Evolutionary conservation across 53 echinoderm and acorn worm species (phyloP).

Genomic region (Paelopatides confundens): DNA sequence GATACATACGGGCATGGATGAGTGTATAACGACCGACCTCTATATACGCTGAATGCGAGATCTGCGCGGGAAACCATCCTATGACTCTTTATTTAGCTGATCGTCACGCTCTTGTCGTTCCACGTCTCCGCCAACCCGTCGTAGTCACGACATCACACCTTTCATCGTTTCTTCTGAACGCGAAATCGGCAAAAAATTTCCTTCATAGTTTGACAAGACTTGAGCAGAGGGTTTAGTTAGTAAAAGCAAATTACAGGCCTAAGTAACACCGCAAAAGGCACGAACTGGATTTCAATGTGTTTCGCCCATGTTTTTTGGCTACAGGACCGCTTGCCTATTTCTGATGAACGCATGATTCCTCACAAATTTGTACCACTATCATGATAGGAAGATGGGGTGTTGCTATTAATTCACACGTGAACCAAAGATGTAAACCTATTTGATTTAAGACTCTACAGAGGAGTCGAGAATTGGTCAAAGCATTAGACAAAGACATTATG

Average conservation of each 20-base stretch:
- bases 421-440: not conserved
- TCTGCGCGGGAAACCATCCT: not conserved
- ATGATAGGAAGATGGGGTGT: not conserved
- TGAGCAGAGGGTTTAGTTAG: conserved; percentile 29
- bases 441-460: not conserved
- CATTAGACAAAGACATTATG: too few relatives aligned
- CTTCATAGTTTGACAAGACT: conserved; percentile 13
- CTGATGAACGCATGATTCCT: conserved; percentile 1
- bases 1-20: too few relatives aligned
- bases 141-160: conserved; percentile 28
- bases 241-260: conserved; percentile 40
- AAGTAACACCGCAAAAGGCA: conserved; percentile 13
- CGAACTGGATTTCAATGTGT: conserved; percentile 38
- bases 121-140: conserved; percentile 11
- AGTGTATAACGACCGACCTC: too few relatives aligned
- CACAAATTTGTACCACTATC: not conserved
- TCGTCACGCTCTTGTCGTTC: conserved; percentile 35
- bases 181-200: conserved; percentile 14
- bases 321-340: conserved; percentile 1
- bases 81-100: conserved; percentile 22
- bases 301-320: not conserved
- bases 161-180: not conserved
- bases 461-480: too few relatives aligned
- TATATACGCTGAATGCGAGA: too few relatives aligned
- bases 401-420: not conserved